Conservation (phyloP, 1,140 invertebrate genomes). For the Steinernema feltiae region DNA sequence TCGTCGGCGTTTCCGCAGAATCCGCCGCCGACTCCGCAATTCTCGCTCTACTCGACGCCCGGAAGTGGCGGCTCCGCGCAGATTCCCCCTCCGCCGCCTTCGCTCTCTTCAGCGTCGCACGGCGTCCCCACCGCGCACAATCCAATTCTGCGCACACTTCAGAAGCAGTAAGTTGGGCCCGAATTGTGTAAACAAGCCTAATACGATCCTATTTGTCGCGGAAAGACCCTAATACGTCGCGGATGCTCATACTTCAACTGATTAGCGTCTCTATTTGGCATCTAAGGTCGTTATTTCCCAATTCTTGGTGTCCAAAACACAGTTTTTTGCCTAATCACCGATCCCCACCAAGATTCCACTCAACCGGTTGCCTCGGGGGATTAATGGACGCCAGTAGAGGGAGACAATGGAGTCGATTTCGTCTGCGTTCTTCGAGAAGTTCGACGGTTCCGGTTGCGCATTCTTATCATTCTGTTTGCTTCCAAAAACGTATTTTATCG, state of each 20-base stretch:
- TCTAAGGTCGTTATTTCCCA: too few relatives aligned
- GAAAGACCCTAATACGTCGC: too few relatives aligned
- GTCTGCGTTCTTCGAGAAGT: too few relatives aligned
- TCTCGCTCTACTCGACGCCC: background rate
- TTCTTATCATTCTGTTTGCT: too few relatives aligned
- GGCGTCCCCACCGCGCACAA: background rate
- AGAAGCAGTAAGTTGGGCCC: conserved; percentile 2
- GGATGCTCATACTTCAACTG: too few relatives aligned
- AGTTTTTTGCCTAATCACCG: background rate
- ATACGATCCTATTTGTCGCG: too few relatives aligned
- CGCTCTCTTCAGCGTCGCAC: background rate
- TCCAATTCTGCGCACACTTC: conserved; percentile 1
- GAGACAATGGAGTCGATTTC: background rate
- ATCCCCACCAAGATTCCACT: background rate
- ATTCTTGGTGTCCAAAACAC: too few relatives aligned
- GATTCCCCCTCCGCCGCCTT: background rate
- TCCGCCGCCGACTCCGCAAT: background rate
- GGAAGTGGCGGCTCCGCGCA: background rate
- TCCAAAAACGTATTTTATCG: too few relatives aligned
- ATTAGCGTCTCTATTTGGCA: too few relatives aligned
- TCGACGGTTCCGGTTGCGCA: too few relatives aligned
- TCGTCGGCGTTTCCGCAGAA: background rate
- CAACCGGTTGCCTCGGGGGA: background rate
- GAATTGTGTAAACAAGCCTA: too few relatives aligned
- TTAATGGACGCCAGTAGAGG: too few relatives aligned